A percentile compares a stretch with the other conserved stretches of the same genome.
These are phyloP conservation scores for Luperina nickerlii DNA, from an alignment of 2,888 invertebrate genomes.

Conservation along the genomic window DNA sequence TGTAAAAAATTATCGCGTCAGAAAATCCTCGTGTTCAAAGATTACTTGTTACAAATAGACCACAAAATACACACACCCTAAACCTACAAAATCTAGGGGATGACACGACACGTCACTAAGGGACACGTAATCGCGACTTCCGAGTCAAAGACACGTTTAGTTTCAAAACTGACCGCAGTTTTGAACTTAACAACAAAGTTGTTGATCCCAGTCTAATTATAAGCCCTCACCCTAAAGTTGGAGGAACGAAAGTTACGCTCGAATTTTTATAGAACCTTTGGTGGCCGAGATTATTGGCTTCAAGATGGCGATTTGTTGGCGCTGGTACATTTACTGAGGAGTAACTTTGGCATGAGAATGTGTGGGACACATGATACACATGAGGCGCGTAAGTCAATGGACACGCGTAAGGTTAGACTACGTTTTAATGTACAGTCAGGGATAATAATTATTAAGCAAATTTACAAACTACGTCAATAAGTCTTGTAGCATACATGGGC, in stretches of 20 bases:
- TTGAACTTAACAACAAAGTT: slow-evolving; percentile 40
- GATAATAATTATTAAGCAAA: too few species aligned
- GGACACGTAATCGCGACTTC: background rate
- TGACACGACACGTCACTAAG: background rate
- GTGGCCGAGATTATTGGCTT: background rate
- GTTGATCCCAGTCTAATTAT: slow-evolving; percentile 9
- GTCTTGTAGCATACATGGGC: too few species aligned
- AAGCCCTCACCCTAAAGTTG: slow-evolving; percentile 17
- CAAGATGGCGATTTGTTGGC: background rate
- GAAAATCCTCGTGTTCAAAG: background rate
- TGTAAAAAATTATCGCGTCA: background rate
- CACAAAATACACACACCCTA: background rate
- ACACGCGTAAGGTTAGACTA: too few species aligned
- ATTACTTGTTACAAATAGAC: background rate
- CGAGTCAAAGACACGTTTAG: slow-evolving; percentile 14
- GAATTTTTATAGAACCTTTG: slow-evolving; percentile 20
- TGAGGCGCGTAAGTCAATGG: background rate
- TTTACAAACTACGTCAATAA: too few species aligned
- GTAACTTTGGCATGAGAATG: background rate
- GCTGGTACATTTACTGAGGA: too few species aligned
- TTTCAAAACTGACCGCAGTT: slow-evolving; percentile 27
- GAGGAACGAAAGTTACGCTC: background rate
- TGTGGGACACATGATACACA: background rate
- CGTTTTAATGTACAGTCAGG: too few species aligned
- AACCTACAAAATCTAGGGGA: background rate